Base-by-base conservation (phyloP, 2,888 invertebrate species). In the Chrysolina oricalcia region DNA sequence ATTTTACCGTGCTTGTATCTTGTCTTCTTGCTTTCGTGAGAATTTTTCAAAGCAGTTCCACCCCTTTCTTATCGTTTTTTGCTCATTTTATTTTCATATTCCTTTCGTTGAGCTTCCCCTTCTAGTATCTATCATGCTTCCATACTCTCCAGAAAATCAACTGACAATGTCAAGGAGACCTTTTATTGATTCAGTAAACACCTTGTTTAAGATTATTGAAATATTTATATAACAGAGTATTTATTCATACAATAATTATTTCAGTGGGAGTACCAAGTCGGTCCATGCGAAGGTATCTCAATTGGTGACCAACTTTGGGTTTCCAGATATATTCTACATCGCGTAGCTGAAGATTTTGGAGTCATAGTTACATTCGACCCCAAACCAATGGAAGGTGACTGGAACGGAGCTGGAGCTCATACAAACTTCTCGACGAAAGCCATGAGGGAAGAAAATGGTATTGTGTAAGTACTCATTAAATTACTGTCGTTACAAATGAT, bases 391-490 rank as follows among this genome's bases (percentile, higher is more conserved):
- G 90, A 91, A 21, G 94, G 96, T 40, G 95, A 96, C 87, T 98
- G 98, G 98, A 98, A 98, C 87, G 98, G 98, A 5, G 97, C 98
- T 64, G 98, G 98, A 0, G 98, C 97, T 0, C 98, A 99, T 87
- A 96, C 96, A 74, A 99, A 99, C 90, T 98, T 97, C 90, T 98
- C 98, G 11, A 99, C 98, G 0, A 93, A 94, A 86, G 91, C 91
- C 56, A 99, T 98, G 98, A 91, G 98, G 70, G 93, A 94, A 63
- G 94, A 95, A 3, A 95, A 95, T 81, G 97, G 97, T 80, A 96
- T 97, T 85, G 92, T 92, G 94, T 94, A 87, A 92, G 92, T 91
- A 78, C 40, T 15, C 15, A 35, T n/a, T 2, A 10, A n/a, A 62
- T 35, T 6, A 8, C 4, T 21, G n/a, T 21, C 13, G 27, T 62